A percentile compares a stretch with the other conserved stretches of the same genome.
phyloP scores from a whole-genome alignment of 2,113 vertebrate genomes.

The Callopanchax toddi region DNA sequence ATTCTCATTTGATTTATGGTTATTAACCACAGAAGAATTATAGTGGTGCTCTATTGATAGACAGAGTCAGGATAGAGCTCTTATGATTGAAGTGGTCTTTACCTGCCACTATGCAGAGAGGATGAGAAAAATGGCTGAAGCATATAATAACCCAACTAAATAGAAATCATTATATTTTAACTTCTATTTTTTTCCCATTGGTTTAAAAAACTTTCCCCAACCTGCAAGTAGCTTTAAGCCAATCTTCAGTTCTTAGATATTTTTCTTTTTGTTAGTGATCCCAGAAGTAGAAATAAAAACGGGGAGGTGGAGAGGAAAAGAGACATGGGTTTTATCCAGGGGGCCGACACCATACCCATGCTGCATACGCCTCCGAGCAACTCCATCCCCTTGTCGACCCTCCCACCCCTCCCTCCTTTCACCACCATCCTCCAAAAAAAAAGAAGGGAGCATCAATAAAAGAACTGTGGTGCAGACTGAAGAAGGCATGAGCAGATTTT shows the following conservation, averaged over 20 bases:
- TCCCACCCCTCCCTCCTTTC: neutral
- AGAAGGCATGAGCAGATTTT: constrained; percentile 74
- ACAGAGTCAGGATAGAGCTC: constrained; percentile 46
- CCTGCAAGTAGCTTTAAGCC: constrained; percentile 62
- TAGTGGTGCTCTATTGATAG: constrained; percentile 59
- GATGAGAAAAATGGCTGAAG: constrained; percentile 14
- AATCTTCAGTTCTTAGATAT: constrained; percentile 53
- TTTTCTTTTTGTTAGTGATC: constrained; percentile 50
- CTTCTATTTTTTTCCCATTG: constrained; percentile 17
- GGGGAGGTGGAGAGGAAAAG: constrained; percentile 1
- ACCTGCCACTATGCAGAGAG: constrained; percentile 33
- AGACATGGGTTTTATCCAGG: constrained; percentile 55
- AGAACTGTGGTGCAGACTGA: constrained; percentile 62
- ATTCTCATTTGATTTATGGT: constrained; percentile 76
- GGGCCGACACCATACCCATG: constrained; percentile 60
- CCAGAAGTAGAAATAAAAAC: constrained; percentile 43
- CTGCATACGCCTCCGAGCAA: constrained; percentile 63
- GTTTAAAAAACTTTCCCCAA: constrained; percentile 17
- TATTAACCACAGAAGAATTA: constrained; percentile 72
- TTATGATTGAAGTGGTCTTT: constrained; percentile 42
- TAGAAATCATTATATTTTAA: neutral
- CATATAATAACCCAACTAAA: constrained; percentile 17
- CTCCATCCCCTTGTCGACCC: constrained; percentile 58
- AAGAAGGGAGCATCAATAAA: constrained; percentile 67
- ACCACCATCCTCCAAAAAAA: constrained; percentile 26